These are phyloP conservation scores for Tinea trinotella DNA, from an alignment of 2,888 invertebrate genomes.

Conservation along the genomic window DNA sequence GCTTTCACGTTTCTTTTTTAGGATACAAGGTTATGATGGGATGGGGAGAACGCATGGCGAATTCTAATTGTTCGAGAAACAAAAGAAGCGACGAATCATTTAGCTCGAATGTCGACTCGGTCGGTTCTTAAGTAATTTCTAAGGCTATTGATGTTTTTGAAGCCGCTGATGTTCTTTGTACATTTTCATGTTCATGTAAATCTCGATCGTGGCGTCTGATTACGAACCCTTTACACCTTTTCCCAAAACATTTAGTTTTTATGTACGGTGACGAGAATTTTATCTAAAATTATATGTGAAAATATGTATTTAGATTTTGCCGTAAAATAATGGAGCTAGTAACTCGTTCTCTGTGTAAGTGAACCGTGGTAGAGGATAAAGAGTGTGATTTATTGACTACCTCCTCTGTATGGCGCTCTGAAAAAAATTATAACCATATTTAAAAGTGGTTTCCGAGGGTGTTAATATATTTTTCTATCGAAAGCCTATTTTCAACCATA, in stretches of 20 bases:
- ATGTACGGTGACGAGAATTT: slow-evolving; percentile 19
- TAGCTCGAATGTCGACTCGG: too few species aligned
- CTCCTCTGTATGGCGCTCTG: neutral
- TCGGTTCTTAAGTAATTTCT: neutral
- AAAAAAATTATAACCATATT: neutral
- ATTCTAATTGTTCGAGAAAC: too few species aligned
- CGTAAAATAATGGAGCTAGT: neutral
- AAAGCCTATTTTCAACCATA: too few species aligned
- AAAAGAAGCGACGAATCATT: too few species aligned
- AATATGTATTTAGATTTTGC: slow-evolving; percentile 9
- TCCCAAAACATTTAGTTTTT: slow-evolving; percentile 21
- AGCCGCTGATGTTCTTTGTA: neutral
- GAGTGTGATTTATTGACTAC: neutral
- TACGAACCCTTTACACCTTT: slow-evolving; percentile 18
- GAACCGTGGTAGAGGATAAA: neutral
- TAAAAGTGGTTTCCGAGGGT: too few species aligned
- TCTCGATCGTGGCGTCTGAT: neutral
- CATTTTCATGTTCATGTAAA: slow-evolving; percentile 1
- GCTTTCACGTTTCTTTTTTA: too few species aligned
- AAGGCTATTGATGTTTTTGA: too few species aligned
- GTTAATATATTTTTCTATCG: too few species aligned
- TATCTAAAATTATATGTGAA: slow-evolving; percentile 20
- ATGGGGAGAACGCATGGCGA: too few species aligned
- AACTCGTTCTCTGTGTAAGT: neutral
- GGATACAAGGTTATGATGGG: too few species aligned